Conservation (phyloP, 2,888 invertebrate species). For the Lepidochrysops patricia region DNA sequence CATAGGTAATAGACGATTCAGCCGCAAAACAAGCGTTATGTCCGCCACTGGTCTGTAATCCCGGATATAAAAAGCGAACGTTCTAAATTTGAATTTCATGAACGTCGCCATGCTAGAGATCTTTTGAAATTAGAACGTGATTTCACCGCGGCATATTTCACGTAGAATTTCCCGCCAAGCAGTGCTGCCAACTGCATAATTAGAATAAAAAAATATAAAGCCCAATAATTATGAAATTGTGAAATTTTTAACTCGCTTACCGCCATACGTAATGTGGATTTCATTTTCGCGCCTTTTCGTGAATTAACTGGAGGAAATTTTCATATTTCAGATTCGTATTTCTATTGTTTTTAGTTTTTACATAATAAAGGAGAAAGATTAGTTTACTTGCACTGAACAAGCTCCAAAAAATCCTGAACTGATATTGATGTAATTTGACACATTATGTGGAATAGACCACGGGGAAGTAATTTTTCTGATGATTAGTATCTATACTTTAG, state of each 20-base stretch:
- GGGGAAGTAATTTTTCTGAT: too few relatives aligned
- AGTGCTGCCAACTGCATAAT: constrained; percentile 18
- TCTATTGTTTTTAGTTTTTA: too few relatives aligned
- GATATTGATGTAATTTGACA: too few relatives aligned
- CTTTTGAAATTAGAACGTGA: constrained; percentile 37
- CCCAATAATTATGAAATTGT: constrained; percentile 11
- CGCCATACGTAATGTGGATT: neutral
- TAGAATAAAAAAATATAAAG: constrained; percentile 15
- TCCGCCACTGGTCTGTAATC: constrained; percentile 25
- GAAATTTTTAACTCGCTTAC: neutral
- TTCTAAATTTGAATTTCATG: constrained; percentile 40
- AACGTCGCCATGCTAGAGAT: constrained; percentile 29
- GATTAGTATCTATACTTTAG: too few relatives aligned
- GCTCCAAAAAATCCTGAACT: too few relatives aligned
- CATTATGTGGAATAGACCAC: too few relatives aligned
- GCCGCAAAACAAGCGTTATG: too few relatives aligned
- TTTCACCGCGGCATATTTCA: constrained; percentile 29
- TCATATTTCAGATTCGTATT: neutral
- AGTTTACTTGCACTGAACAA: too few relatives aligned
- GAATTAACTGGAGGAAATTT: neutral
- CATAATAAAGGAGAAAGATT: too few relatives aligned
- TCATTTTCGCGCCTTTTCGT: neutral
- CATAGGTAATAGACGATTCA: too few relatives aligned
- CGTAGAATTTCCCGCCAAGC: constrained; percentile 23
- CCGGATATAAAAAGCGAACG: constrained; percentile 34